These are phyloP conservation scores for Geococcyx californianus DNA, from an alignment of 2,113 vertebrate species.

Conservation along the genomic window DNA sequence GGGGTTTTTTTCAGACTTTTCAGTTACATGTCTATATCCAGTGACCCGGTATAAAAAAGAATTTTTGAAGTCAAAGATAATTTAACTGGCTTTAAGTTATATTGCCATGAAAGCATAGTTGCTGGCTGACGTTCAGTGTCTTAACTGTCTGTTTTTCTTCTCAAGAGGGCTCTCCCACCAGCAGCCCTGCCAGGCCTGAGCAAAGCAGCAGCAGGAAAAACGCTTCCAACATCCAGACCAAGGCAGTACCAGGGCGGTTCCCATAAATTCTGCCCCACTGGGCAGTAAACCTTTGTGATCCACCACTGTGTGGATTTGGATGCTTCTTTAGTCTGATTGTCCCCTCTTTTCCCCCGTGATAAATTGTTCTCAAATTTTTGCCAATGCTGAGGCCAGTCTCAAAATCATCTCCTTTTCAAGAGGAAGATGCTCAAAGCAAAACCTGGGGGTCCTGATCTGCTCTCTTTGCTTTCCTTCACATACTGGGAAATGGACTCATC, in stretches of 20 bases:
- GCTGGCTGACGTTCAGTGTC: background rate
- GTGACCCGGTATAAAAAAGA: background rate
- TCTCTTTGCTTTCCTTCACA: background rate
- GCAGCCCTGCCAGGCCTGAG: background rate
- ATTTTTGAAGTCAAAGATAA: background rate
- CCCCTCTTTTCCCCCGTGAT: background rate
- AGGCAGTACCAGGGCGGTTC: background rate
- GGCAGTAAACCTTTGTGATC: background rate
- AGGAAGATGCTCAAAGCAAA: background rate
- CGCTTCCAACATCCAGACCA: rapidly evolving
- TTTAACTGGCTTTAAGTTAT: background rate
- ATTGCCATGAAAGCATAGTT: background rate
- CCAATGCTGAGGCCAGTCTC: background rate
- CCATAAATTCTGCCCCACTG: background rate
- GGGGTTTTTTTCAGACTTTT: background rate
- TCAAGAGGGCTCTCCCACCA: background rate
- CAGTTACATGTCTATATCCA: background rate
- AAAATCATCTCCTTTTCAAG: background rate
- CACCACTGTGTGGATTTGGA: background rate
- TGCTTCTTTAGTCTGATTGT: background rate
- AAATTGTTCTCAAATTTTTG: background rate
- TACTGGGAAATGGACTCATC: background rate
- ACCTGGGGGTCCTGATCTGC: background rate
- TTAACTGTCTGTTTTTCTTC: background rate
- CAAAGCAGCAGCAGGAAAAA: background rate